Conservation (phyloP, 2,113 vertebrate species). For the Paradisaea rubra region DNA sequence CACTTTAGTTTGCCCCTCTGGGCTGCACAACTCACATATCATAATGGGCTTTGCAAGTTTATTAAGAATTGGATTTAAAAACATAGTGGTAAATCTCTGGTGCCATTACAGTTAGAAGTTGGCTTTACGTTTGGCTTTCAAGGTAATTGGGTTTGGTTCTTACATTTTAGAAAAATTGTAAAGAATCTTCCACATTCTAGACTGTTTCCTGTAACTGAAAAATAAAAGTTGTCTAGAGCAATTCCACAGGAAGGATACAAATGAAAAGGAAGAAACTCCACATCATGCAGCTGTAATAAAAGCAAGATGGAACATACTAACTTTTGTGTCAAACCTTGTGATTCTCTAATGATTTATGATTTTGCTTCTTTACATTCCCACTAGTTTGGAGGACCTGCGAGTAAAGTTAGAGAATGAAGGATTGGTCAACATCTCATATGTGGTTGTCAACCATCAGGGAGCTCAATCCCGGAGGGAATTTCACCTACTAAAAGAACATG, state of each 20-base stretch:
- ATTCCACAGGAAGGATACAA: not conserved
- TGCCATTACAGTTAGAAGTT: not conserved
- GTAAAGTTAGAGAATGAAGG: constrained; percentile 79
- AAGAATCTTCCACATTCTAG: not conserved
- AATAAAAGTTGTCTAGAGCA: not conserved
- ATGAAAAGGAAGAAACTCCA: not conserved
- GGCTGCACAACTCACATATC: not conserved
- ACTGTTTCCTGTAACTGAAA: not conserved
- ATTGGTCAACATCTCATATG: constrained; percentile 78
- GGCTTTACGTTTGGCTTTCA: not conserved
- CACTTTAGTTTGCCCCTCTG: not conserved
- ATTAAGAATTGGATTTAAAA: not conserved
- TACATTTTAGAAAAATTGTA: not conserved
- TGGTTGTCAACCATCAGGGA: constrained; percentile 87
- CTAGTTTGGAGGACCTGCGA: constrained; percentile 85
- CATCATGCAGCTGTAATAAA: not conserved
- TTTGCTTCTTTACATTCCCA: not conserved
- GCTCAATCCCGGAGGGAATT: constrained; percentile 70
- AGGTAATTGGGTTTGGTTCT: not conserved
- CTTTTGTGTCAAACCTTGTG: not conserved
- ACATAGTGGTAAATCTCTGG: not conserved
- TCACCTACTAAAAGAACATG: constrained; percentile 63
- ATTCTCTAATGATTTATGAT: not conserved
- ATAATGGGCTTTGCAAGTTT: not conserved
- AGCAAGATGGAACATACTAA: not conserved